Percentiles rank a stretch among this genome's conserved stretches.
phyloP scores from a whole-genome alignment of 2,888 invertebrate genomes.

The Dioctria rufipes region DNA sequence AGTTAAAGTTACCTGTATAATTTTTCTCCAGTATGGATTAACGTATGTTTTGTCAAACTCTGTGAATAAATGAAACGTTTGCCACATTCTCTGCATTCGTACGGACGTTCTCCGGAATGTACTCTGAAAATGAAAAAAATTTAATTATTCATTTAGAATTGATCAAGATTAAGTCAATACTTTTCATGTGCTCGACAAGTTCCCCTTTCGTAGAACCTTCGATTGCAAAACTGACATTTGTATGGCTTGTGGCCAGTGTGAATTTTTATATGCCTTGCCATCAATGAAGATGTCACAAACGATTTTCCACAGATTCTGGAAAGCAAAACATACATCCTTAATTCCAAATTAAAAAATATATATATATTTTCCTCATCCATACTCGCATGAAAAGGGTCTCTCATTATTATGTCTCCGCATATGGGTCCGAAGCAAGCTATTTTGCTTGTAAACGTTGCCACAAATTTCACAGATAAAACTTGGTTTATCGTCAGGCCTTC shows the following conservation, averaged over 20 bases:
- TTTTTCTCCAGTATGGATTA: constrained; percentile 43
- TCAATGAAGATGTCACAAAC: constrained; percentile 32
- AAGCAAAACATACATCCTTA: neutral
- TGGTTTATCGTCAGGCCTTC: constrained; percentile 29
- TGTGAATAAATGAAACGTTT: constrained; percentile 55
- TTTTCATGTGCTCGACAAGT: constrained; percentile 46
- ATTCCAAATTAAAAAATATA: neutral
- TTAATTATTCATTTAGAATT: neutral
- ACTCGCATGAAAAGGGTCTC: constrained; percentile 53
- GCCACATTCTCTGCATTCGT: constrained; percentile 51
- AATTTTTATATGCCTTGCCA: constrained; percentile 47
- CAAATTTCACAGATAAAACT: constrained; percentile 52
- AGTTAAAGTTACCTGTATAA: constrained; percentile 25
- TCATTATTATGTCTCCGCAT: constrained; percentile 52
- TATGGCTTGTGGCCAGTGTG: constrained; percentile 44
- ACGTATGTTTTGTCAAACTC: constrained; percentile 51
- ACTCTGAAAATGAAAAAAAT: constrained; percentile 43
- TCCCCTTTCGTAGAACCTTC: constrained; percentile 47
- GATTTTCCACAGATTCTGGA: constrained; percentile 49
- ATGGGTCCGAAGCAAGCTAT: constrained; percentile 29
- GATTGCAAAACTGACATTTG: constrained; percentile 40
- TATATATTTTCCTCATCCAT: neutral
- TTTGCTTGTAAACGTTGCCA: constrained; percentile 49
- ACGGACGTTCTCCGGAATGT: constrained; percentile 55
- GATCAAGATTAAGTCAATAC: constrained; percentile 3